Percentiles rank a stretch among this genome's conserved stretches.
Evolutionary conservation across 2,113 vertebrate genomes (phyloP).

Genomic region (Crypturellus undulatus): DNA sequence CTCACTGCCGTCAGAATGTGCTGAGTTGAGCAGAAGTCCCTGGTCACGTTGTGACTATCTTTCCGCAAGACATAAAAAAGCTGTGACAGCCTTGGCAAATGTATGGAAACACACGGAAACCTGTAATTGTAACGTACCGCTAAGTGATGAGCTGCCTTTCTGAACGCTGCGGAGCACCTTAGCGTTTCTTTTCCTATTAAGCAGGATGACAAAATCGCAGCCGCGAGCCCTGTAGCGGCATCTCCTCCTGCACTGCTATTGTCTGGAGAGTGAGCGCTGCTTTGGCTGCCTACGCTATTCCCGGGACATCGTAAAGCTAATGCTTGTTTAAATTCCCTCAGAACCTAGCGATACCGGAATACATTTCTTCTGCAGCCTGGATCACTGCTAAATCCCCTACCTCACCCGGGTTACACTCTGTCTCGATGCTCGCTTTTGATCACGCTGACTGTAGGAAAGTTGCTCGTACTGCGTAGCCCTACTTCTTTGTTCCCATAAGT

Average conservation of each 20-base stretch:
- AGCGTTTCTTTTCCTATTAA: background rate
- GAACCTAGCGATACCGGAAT: background rate
- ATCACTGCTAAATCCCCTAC: background rate
- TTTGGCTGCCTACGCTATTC: background rate
- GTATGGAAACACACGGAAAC: fast-evolving
- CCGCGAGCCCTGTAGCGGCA: background rate
- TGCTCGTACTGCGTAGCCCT: background rate
- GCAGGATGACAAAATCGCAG: background rate
- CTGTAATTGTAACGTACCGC: fast-evolving
- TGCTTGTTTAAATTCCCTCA: background rate
- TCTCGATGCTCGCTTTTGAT: constrained; percentile 40
- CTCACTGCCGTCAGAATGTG: background rate
- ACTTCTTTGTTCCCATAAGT: constrained; percentile 27
- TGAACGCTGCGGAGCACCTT: background rate
- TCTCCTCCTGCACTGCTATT: background rate
- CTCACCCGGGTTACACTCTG: background rate
- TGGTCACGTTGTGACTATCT: fast-evolving
- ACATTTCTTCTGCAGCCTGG: background rate
- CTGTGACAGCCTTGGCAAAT: background rate
- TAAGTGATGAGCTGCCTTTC: background rate
- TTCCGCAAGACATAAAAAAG: background rate
- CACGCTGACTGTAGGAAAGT: background rate
- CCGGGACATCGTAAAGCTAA: background rate
- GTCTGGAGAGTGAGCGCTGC: background rate
- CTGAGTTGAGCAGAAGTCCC: background rate